Conservation (phyloP, 2,113 vertebrate species). For the Phocoena sinus region DNA sequence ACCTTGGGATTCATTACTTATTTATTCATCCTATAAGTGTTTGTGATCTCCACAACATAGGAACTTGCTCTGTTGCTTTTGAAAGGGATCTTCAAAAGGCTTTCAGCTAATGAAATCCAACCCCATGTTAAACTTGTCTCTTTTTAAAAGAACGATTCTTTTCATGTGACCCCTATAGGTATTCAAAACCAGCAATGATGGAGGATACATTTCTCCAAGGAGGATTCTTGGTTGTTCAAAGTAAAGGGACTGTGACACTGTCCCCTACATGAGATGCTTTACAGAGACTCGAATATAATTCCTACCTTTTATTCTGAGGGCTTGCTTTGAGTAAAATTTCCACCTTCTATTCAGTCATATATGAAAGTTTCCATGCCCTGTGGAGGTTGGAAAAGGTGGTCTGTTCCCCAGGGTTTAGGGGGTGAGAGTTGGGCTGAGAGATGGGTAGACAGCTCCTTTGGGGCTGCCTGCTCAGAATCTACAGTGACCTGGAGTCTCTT, state of each 20-base stretch:
- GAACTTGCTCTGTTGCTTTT: background rate
- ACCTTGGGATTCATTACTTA: background rate
- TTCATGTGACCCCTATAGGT: background rate
- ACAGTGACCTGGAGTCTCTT: background rate
- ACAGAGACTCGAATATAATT: background rate
- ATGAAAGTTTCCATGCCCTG: background rate
- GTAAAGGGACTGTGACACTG: background rate
- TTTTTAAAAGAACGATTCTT: background rate
- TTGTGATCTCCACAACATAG: background rate
- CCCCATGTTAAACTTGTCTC: background rate
- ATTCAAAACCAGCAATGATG: background rate
- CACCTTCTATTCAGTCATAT: background rate
- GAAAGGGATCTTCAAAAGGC: conserved; percentile 11
- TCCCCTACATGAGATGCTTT: background rate
- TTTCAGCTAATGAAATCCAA: background rate
- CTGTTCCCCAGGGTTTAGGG: no score
- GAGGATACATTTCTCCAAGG: background rate
- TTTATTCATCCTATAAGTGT: background rate
- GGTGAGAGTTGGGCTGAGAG: background rate
- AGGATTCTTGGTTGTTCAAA: background rate
- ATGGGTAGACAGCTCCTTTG: background rate
- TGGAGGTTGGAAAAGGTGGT: background rate
- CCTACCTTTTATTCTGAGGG: background rate
- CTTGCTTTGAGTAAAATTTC: background rate
- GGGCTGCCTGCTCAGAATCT: background rate